phyloP scores from a whole-genome alignment of 2,888 invertebrate genomes.

The Eledone cirrhosa region DNA sequence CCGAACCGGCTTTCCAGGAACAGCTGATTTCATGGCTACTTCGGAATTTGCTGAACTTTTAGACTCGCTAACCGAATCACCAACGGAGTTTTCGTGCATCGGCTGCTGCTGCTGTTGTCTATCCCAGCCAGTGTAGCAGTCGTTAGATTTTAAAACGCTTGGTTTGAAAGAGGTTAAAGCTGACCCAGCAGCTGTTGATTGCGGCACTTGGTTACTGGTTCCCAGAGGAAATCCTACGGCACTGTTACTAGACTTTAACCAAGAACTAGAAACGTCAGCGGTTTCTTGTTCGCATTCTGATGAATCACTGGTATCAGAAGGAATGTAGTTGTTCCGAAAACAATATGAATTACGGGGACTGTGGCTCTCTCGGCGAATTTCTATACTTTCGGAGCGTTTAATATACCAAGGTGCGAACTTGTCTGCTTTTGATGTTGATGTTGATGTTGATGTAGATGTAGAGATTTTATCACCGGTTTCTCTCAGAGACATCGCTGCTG shows the following conservation, averaged over 20 bases:
- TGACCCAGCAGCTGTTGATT: background rate
- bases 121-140: background rate
- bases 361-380: conserved; percentile 30
- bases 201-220: background rate
- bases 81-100: background rate
- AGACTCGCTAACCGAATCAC: background rate
- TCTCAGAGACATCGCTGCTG: background rate
- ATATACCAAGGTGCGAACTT: conserved; percentile 29
- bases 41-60: background rate
- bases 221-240: background rate
- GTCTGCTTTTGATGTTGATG: background rate
- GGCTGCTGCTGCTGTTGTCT: background rate
- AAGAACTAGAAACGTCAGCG: conserved; percentile 17
- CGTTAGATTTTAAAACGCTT: background rate
- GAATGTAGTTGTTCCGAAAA: conserved; percentile 22
- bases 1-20: conserved; percentile 19
- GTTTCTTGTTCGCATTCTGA: conserved; percentile 16
- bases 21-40: background rate
- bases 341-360: conserved; percentile 32
- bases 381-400: conserved; percentile 31
- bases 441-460: background rate
- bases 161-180: conserved; percentile 20
- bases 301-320: conserved; percentile 18
- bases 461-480: background rate
- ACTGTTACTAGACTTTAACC: conserved; percentile 7